These are phyloP conservation scores for Hepsetus odoe DNA, from an alignment of 2,113 vertebrate species.

Conservation along the genomic window DNA sequence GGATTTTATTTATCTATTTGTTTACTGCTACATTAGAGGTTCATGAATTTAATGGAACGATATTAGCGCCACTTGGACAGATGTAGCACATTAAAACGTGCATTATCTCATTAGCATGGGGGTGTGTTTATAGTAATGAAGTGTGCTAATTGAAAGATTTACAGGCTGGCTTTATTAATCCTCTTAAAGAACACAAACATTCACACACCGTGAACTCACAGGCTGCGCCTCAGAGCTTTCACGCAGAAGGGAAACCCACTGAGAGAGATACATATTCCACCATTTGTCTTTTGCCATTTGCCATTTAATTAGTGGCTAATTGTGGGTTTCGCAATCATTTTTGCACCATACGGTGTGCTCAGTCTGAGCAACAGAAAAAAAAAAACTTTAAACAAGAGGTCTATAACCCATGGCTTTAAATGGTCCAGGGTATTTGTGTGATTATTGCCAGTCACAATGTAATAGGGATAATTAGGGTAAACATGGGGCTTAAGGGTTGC, in stretches of 20 bases:
- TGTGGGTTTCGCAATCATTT: conserved; percentile 24
- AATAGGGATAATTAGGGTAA: conserved; percentile 79
- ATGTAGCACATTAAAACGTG: conserved; percentile 57
- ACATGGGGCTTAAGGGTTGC: conserved; percentile 72
- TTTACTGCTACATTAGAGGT: conserved; percentile 16
- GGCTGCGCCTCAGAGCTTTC: conserved; percentile 11
- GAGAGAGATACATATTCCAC: not conserved
- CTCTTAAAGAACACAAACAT: conserved; percentile 39
- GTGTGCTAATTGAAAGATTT: conserved; percentile 61
- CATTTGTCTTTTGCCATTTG: conserved; percentile 32
- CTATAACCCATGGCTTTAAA: not conserved
- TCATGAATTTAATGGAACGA: conserved; percentile 51
- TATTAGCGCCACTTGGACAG: conserved; percentile 54
- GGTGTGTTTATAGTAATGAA: conserved; percentile 61
- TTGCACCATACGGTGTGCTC: not conserved
- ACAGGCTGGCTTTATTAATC: conserved; percentile 55
- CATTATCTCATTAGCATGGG: conserved; percentile 61
- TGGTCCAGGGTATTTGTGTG: conserved; percentile 56
- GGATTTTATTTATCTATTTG: conserved; percentile 19
- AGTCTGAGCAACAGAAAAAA: conserved; percentile 20
- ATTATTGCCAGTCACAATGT: conserved; percentile 78
- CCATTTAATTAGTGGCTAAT: conserved; percentile 40
- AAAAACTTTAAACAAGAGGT: conserved; percentile 26
- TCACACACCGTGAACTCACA: conserved; percentile 5
- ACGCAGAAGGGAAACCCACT: conserved; percentile 7